Percentiles rank a stretch among this genome's conserved stretches.
These are phyloP conservation scores for Lepidurus packardi DNA, from an alignment of 1,140 invertebrate species.

Conservation along the genomic window DNA sequence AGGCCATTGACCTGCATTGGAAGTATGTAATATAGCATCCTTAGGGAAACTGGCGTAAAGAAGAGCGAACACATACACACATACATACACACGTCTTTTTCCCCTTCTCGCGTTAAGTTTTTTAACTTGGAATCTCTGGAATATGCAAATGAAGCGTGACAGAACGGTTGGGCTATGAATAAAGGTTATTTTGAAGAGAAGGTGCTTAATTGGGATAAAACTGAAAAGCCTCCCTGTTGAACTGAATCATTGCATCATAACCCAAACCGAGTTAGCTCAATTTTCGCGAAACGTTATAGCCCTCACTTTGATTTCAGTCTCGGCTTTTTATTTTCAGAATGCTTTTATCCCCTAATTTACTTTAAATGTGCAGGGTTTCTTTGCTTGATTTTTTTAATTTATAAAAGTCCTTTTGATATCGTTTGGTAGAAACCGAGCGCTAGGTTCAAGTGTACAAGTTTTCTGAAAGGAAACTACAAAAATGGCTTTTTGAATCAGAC, in stretches of 20 bases:
- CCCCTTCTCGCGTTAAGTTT: not conserved
- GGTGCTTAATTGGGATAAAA: not conserved
- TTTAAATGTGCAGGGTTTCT: too few species aligned
- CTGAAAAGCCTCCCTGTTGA: too few species aligned
- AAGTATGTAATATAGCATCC: not conserved
- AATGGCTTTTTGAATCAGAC: not conserved
- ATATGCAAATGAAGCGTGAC: constrained; percentile 19
- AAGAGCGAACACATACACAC: not conserved
- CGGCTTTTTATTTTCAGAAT: too few species aligned
- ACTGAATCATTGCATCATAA: not conserved
- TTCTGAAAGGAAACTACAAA: not conserved
- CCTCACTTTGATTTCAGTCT: too few species aligned
- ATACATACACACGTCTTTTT: constrained; percentile 6
- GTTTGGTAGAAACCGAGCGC: too few species aligned
- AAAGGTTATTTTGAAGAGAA: not conserved
- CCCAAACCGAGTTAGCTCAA: not conserved
- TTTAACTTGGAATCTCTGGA: not conserved
- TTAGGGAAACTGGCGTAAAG: not conserved
- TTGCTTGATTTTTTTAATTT: too few species aligned
- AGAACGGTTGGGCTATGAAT: not conserved
- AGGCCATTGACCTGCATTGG: constrained; percentile 7
- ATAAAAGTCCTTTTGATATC: not conserved
- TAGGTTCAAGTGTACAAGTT: not conserved
- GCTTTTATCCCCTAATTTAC: too few species aligned
- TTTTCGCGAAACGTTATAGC: not conserved